These are phyloP conservation scores for Abscondita cerata DNA, from an alignment of 2,888 invertebrate species.

Conservation along the genomic window DNA sequence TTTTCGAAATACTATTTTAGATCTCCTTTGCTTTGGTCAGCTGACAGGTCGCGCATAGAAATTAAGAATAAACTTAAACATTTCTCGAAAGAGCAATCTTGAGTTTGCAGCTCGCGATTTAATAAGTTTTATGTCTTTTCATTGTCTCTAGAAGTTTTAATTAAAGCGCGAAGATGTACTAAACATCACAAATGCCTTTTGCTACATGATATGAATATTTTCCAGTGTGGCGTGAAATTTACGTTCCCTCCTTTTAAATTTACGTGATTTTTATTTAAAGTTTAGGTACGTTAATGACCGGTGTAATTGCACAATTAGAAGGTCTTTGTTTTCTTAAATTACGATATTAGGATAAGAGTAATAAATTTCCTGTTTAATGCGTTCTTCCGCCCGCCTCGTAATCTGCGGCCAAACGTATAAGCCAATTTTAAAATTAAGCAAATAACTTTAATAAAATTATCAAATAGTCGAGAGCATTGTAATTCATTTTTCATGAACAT, in stretches of 20 bases:
- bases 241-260: too few species aligned
- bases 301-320: too few species aligned
- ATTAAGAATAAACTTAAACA: constrained; percentile 47
- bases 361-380: constrained; percentile 18
- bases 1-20: neutral
- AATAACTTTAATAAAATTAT: constrained; percentile 44
- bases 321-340: too few species aligned
- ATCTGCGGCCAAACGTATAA: constrained; percentile 17
- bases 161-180: constrained; percentile 28
- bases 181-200: constrained; percentile 26
- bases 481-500: constrained; percentile 54
- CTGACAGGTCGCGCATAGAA: constrained; percentile 47
- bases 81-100: constrained; percentile 54
- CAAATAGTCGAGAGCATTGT: constrained; percentile 47
- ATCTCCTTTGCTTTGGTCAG: neutral
- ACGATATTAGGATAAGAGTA: neutral
- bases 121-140: constrained; percentile 50
- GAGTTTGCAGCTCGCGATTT: constrained; percentile 52
- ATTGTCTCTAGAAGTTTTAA: constrained; percentile 50
- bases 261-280: too few species aligned
- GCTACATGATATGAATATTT: constrained; percentile 31
- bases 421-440: constrained; percentile 41
- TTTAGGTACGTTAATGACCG: too few species aligned
- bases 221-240: neutral
- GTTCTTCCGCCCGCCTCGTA: constrained; percentile 10